Evolutionary conservation across 1,140 invertebrate genomes (phyloP).

Genomic region (Zophobas atratus): DNA sequence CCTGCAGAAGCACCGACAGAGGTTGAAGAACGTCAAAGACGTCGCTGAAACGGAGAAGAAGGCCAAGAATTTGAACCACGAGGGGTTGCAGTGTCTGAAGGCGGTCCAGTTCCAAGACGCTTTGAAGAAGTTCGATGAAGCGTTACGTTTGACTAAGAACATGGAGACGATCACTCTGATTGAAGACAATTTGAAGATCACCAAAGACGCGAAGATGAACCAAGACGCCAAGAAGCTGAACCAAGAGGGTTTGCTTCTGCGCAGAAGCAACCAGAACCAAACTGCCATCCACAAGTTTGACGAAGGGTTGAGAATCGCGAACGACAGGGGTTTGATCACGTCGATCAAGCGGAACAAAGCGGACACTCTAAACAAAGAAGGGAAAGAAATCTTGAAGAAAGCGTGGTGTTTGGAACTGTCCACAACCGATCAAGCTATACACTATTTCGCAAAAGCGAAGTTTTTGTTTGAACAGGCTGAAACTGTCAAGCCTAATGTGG

Average conservation of each 20-base stretch:
- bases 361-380: not conserved
- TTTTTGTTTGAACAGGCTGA: conserved; percentile 15
- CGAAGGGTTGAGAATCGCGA: conserved; percentile 8
- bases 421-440: not conserved
- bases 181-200: conserved; percentile 11
- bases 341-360: conserved; percentile 19
- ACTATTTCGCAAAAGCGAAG: conserved; percentile 15
- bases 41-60: not conserved
- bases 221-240: conserved; percentile 28
- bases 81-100: conserved; percentile 12
- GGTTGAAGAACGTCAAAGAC: not conserved
- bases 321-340: not conserved
- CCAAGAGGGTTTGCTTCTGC: conserved; percentile 12
- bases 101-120: not conserved
- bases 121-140: conserved; percentile 4
- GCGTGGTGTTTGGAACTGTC: not conserved
- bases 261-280: not conserved
- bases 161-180: not conserved
- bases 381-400: not conserved
- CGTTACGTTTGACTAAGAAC: not conserved
- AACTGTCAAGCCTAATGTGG: not conserved
- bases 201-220: conserved; percentile 7
- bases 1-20: not conserved
- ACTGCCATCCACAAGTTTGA: conserved; percentile 5
- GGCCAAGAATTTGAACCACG: conserved; percentile 1